Percentiles rank a stretch among this genome's conserved stretches.
phyloP scores from a whole-genome alignment of 1,140 invertebrate genomes.

The Trichonephila inaurata region DNA sequence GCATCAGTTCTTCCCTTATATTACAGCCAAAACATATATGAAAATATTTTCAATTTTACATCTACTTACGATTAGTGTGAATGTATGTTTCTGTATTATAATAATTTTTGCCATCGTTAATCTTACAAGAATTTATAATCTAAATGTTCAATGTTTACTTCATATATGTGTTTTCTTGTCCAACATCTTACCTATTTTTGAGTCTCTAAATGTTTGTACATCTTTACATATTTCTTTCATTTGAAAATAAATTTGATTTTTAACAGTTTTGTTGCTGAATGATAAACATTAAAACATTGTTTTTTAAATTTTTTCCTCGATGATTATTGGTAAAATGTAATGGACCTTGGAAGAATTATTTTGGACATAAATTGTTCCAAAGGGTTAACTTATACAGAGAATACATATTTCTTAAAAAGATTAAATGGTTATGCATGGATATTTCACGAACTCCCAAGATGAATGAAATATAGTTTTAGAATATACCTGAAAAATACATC shows the following conservation, averaged over 20 bases:
- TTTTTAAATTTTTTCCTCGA: too few species aligned
- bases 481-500: too few species aligned
- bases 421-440: too few species aligned
- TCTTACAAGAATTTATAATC: conserved; percentile 8
- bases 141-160: conserved; percentile 19
- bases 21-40: not conserved
- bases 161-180: conserved; percentile 12
- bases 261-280: conserved; percentile 5
- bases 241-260: conserved; percentile 22
- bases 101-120: conserved; percentile 24
- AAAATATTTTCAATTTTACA: not conserved
- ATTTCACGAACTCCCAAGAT: too few species aligned
- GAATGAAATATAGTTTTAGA: too few species aligned
- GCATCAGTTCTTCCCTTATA: not conserved
- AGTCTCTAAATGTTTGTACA: conserved; percentile 44
- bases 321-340: too few species aligned
- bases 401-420: too few species aligned
- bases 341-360: too few species aligned
- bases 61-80: conserved; percentile 3
- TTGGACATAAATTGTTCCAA: too few species aligned
- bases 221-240: conserved; percentile 35
- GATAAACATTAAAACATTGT: not conserved
- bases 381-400: too few species aligned
- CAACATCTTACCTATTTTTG: conserved; percentile 37
- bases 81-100: not conserved